Evolutionary conservation across 2,888 invertebrate genomes (phyloP).

Genomic region (Epiblema foenella): DNA sequence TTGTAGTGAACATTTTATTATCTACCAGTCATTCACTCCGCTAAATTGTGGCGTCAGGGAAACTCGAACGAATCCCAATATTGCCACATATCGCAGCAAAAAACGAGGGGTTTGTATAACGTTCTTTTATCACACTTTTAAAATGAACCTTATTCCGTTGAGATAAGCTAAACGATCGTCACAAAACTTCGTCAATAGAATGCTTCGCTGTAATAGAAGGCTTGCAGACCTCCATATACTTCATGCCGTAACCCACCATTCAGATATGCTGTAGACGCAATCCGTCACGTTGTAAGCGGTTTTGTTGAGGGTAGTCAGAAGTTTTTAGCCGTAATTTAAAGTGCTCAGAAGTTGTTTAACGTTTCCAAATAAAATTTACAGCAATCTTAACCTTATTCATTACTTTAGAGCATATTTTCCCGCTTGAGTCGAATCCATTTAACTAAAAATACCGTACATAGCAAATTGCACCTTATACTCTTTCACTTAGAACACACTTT

Average conservation of each 20-base stretch:
- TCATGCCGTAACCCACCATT: no score
- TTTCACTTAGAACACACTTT: no score
- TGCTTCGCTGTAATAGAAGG: not conserved
- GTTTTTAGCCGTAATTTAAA: not conserved
- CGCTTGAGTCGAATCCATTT: no score
- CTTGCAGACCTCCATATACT: not conserved
- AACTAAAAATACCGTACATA: no score
- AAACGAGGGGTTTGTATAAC: not conserved
- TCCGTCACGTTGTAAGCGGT: not conserved
- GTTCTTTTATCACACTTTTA: not conserved
- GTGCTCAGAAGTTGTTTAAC: not conserved
- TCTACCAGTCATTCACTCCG: not conserved
- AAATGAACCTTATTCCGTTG: not conserved
- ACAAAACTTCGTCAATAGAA: not conserved
- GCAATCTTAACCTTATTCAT: not conserved
- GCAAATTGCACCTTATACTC: no score
- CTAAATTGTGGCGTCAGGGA: not conserved
- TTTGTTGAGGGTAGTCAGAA: not conserved
- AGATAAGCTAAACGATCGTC: not conserved
- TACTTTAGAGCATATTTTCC: not conserved
- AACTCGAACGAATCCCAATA: not conserved
- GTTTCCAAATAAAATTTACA: not conserved
- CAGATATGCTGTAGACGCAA: not conserved
- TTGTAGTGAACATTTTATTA: slow-evolving; percentile 6
- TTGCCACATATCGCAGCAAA: not conserved